Evolutionary conservation across 2,113 vertebrate genomes (phyloP).

Genomic region (Tor tambroides): DNA sequence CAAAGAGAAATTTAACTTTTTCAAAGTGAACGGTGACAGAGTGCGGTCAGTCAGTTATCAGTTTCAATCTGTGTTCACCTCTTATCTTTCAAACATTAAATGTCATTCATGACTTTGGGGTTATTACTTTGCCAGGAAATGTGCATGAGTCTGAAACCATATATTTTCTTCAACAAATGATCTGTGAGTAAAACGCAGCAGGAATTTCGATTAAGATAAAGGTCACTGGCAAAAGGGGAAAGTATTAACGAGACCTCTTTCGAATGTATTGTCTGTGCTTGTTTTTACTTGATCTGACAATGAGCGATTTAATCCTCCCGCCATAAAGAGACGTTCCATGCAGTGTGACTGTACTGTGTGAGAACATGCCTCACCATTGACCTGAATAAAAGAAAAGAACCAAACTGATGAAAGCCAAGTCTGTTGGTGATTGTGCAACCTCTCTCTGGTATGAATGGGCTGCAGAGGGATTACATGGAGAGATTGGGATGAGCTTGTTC

Average conservation of each 20-base stretch:
- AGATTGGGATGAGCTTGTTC: conserved; percentile 15
- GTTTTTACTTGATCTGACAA: conserved; percentile 16
- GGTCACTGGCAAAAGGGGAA: background rate
- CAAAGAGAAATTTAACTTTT: conserved; percentile 6
- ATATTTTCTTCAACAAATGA: conserved; percentile 30
- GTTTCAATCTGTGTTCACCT: conserved; percentile 38
- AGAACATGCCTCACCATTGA: conserved; percentile 40
- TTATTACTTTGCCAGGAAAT: conserved; percentile 28
- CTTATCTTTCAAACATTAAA: conserved; percentile 37
- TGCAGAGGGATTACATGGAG: conserved; percentile 16
- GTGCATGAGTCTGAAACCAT: conserved; percentile 25
- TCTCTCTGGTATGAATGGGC: conserved; percentile 40
- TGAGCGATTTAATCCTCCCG: conserved; percentile 30
- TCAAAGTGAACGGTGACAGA: conserved; percentile 25
- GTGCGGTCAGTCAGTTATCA: conserved; percentile 14
- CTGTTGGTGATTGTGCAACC: conserved; percentile 29
- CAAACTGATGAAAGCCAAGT: conserved; percentile 12
- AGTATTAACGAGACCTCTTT: background rate
- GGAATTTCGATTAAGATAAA: conserved; percentile 22
- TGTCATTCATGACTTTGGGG: conserved; percentile 31
- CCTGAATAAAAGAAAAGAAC: conserved; percentile 44
- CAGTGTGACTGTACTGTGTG: conserved; percentile 7
- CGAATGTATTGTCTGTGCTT: conserved; percentile 43
- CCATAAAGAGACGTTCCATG: background rate
- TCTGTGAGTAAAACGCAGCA: conserved; percentile 2